Base-by-base conservation (phyloP, 1,140 invertebrate genomes). In the Macrotrachela quadricornifera region DNA sequence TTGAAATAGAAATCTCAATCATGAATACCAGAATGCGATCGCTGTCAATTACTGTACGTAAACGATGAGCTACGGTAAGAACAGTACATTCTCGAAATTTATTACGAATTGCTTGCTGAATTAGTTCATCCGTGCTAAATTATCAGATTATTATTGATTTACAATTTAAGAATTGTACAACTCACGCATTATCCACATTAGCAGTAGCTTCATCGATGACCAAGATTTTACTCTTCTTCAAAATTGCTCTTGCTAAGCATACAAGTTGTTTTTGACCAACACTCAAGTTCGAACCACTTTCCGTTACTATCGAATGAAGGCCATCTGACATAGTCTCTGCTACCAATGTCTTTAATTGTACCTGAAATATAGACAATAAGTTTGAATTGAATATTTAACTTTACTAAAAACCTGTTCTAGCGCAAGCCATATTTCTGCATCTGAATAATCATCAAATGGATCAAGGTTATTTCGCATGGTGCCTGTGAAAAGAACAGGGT, bases 31-130 rank as follows among this genome's bases (percentile, higher is more conserved):
- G 8, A 8, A 30, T 30, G 8, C 21, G 21, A 30, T 30, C 21
- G 8, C 21, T 30, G 8, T 92, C 85, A 77, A 92, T 77, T 54
- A 92, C 90, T 39, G 86, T 92, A 66, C 91, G 88, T 47, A 92
- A 76, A 37, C 82, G 73, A 71, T 85, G 83, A 8, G 83, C 83
- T 39, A 86, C 83, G 0, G 83, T 86, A 11, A 85, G 62, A 1
- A 85, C 80, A 0, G 83, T 85, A 60, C 81, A 84, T 3, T 76
- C 65, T 0, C 68, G 69, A 59, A 84, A 84, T 57, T 80, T 80
- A 0, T 68, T 67, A 37, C 79, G 76, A 39, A 83, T 83, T 0
- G 81, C 80, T 54, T 74, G 73, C 60, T 83, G 80, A 49, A 83
- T 82, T 8, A 81, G 61, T 39, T 38, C 14, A 21, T 49, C 50